These are phyloP conservation scores for Silurus meridionalis DNA, from an alignment of 2,113 vertebrate species.

Conservation along the genomic window DNA sequence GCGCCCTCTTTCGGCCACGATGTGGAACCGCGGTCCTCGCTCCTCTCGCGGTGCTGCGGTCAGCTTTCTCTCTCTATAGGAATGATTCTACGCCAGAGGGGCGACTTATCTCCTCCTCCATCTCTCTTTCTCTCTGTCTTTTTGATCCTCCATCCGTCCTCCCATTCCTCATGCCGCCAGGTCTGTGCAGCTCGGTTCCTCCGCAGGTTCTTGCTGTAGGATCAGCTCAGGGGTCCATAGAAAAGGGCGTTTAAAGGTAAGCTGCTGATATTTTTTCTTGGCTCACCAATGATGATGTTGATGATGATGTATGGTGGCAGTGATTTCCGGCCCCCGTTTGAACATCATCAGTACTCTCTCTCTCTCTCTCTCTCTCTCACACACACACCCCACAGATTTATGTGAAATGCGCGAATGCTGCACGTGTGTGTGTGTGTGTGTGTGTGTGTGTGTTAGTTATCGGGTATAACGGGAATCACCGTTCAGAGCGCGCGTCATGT, in stretches of 20 bases:
- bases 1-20: background rate
- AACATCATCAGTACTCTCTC: no score
- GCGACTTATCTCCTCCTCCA: background rate
- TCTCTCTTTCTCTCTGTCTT: conserved; percentile 5
- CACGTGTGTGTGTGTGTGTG: background rate
- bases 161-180: conserved; percentile 19
- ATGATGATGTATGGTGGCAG: background rate
- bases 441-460: background rate
- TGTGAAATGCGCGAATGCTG: background rate
- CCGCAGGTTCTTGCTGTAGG: background rate
- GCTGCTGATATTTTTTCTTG: background rate
- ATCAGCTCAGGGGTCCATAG: background rate
- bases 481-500: background rate
- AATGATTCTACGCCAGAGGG: conserved; percentile 26
- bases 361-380: no score
- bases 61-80: conserved; percentile 6
- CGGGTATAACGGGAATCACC: background rate
- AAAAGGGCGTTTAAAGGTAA: conserved; percentile 37
- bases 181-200: background rate
- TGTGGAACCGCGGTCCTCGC: background rate
- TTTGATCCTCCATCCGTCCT: background rate
- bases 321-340: background rate
- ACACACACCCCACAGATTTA: background rate
- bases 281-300: background rate
- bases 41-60: background rate